Evolutionary conservation across 2,113 vertebrate genomes (phyloP).

Genomic region (Gulo gulo): DNA sequence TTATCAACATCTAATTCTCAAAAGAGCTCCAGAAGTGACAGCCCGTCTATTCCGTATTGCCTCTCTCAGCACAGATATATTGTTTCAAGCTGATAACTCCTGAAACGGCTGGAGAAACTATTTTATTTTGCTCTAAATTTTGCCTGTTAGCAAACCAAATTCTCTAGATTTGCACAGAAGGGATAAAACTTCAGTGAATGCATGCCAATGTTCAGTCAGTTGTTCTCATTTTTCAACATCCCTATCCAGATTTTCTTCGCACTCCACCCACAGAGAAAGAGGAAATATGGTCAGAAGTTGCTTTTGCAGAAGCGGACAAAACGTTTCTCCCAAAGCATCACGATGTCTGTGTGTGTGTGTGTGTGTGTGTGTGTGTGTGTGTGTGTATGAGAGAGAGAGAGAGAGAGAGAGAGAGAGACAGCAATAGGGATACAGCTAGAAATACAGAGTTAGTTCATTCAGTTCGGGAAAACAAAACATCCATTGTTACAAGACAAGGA

Average conservation of each 20-base stretch:
- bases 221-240: slow-evolving; percentile 45
- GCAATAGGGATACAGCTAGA: not conserved
- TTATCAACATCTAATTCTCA: slow-evolving; percentile 23
- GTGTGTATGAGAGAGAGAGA: not conserved
- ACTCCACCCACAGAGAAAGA: slow-evolving; percentile 30
- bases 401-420: too few relatives aligned
- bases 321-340: not conserved
- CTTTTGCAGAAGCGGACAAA: slow-evolving; percentile 21
- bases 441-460: not conserved
- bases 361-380: not conserved
- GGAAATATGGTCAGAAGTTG: slow-evolving; percentile 31
- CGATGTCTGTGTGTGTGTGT: fast-evolving
- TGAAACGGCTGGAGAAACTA: not conserved
- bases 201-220: slow-evolving; percentile 1
- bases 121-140: slow-evolving; percentile 56
- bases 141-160: slow-evolving; percentile 45
- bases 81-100: not conserved
- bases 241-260: slow-evolving; percentile 27
- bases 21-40: not conserved
- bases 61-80: not conserved
- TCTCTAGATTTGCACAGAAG: slow-evolving; percentile 50
- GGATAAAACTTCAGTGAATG: slow-evolving; percentile 34
- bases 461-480: not conserved
- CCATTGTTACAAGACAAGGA: not conserved
- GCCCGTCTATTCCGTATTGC: not conserved